Base-by-base conservation (phyloP, 2,888 invertebrate genomes). In the Hoplodrina blanda region DNA sequence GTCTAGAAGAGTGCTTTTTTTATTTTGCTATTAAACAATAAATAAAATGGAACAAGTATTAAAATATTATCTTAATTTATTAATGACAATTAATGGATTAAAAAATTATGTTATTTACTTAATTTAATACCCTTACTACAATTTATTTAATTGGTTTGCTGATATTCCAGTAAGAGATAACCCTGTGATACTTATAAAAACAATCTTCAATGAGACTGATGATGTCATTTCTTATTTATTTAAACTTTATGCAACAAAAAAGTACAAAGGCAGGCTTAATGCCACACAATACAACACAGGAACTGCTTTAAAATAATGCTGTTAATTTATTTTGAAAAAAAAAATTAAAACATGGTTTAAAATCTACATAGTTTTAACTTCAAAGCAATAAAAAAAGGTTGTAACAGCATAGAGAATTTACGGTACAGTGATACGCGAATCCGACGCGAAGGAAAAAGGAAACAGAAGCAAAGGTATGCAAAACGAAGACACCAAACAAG, bases 401-500 rank as follows among this genome's bases (percentile, higher is more conserved):
- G 20, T n/a, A 17, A 20, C 25, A 52, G 25, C 11, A n/a, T 53
- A 10, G 4, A 17, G 11, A 25, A 62, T 19, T 11, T 11, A 8
- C 13, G 5, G n/a, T 54, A 13, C n/a, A 59, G 11, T 30, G 49
- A 61, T 17, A n/a, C 25, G 19, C 41, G 0, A 20, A 49, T 17
- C 57, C 17, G n/a, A 19, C 33, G 57, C 33, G 19, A 19, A 61
- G 33, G 25, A 19, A 71, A 66, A 56, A 54, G 30, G 13, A 52
- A 63, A 53, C 44, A 60, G 70, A 69, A 50, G 33, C 56, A 54
- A 53, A 59, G 37, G 15, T 50, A 50, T 46, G 52, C 63, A 59
- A 77, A 78, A 77, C 25, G 65, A 77, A 55, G 54, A 68, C 61
- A 65, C 50, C 33, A 74, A 64, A 64, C 56, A 65, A 54, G 59